Evolutionary conservation across 2,113 vertebrate genomes (phyloP).

Genomic region (Alectura lathami): DNA sequence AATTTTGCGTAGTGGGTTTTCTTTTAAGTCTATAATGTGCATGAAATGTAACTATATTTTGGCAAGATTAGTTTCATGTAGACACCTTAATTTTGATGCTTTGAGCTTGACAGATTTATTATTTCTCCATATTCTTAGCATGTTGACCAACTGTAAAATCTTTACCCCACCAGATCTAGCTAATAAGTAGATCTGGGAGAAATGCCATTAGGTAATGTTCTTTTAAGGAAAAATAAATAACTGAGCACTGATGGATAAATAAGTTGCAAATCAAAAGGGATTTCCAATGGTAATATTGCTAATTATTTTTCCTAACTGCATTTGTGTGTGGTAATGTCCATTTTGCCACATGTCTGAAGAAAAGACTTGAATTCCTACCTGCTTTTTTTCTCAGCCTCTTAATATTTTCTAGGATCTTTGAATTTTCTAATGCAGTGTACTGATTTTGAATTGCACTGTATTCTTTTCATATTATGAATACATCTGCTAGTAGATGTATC

Average conservation of each 20-base stretch:
- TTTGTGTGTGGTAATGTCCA: background rate
- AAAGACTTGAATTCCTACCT: background rate
- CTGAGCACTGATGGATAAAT: background rate
- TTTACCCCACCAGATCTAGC: background rate
- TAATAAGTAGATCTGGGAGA: background rate
- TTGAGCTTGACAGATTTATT: background rate
- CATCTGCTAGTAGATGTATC: background rate
- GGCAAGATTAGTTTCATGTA: background rate
- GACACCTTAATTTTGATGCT: background rate
- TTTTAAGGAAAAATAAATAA: background rate
- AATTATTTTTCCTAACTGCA: background rate
- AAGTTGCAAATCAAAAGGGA: background rate
- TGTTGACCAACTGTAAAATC: background rate
- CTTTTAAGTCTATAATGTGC: background rate
- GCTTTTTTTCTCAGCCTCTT: background rate
- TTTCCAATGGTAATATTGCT: background rate
- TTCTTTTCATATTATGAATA: background rate
- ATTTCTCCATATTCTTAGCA: background rate
- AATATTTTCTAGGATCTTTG: background rate
- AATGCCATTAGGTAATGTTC: background rate
- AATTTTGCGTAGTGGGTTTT: background rate
- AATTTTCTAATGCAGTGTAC: background rate
- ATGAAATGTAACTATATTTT: background rate
- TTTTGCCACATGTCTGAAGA: background rate
- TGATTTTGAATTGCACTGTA: background rate